phyloP scores from a whole-genome alignment of 2,888 invertebrate species.

The Hirtodrosophila trivittata region DNA sequence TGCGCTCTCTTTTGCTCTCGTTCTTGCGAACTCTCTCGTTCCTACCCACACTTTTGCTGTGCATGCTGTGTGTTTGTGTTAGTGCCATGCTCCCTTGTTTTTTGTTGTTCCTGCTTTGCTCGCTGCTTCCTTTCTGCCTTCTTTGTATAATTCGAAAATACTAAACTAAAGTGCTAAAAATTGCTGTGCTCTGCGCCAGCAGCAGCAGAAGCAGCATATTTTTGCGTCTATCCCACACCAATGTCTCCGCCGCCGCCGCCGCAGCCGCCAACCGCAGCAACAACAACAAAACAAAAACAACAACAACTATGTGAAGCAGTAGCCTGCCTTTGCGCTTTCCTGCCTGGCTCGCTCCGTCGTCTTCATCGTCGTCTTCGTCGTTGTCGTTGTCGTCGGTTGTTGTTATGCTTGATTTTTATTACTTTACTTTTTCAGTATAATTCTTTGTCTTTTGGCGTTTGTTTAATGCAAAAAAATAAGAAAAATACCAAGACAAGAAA shows the following conservation, averaged over 20 bases:
- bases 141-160: conserved; percentile 53
- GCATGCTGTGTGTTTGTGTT: conserved; percentile 9
- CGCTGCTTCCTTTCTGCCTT: conserved; percentile 59
- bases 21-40: conserved; percentile 5
- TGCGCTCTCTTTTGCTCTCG: conserved; percentile 22
- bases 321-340: conserved; percentile 54
- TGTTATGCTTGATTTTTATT: conserved; percentile 73
- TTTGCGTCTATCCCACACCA: conserved; percentile 22
- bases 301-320: conserved; percentile 23
- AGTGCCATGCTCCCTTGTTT: conserved; percentile 59
- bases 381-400: conserved; percentile 47
- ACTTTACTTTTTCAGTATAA: conserved; percentile 73
- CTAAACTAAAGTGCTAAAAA: conserved; percentile 80
- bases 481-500: conserved; percentile 43
- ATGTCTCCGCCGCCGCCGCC: conserved; percentile 24
- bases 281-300: conserved; percentile 16
- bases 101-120: conserved; percentile 62
- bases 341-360: conserved; percentile 35
- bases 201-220: conserved; percentile 39
- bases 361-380: conserved; percentile 31
- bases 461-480: conserved; percentile 65
- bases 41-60: conserved; percentile 5
- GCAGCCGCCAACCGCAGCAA: conserved; percentile 9
- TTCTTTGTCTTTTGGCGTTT: conserved; percentile 76
- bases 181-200: conserved; percentile 55